Evolutionary conservation across 2,888 invertebrate genomes (phyloP).

Genomic region (Ametastegia equiseti): DNA sequence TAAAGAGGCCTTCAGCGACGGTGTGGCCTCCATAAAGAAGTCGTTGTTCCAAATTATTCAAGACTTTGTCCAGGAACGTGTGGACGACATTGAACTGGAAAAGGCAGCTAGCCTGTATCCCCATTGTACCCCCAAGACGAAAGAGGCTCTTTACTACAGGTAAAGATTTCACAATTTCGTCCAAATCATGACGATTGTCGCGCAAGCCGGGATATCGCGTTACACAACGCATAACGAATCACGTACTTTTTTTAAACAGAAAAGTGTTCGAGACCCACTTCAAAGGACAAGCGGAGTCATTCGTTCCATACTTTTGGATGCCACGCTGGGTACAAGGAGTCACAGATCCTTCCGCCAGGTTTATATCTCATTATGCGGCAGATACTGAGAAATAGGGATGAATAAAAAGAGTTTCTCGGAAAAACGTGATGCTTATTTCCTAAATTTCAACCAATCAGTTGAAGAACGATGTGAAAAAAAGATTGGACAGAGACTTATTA

Average conservation of each 20-base stretch:
- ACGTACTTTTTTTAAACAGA: constrained; percentile 66
- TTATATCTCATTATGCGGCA: constrained; percentile 85
- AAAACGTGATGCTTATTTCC: neutral
- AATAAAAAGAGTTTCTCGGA: neutral
- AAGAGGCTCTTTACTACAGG: constrained; percentile 88
- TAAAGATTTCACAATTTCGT: constrained; percentile 56
- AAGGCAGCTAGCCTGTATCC: constrained; percentile 78
- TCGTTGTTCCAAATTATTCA: constrained; percentile 84
- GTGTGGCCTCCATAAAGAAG: constrained; percentile 85
- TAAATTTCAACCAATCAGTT: neutral
- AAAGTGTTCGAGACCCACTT: constrained; percentile 84
- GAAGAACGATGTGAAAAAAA: too few relatives aligned
- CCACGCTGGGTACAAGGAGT: constrained; percentile 84
- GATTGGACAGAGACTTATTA: too few relatives aligned
- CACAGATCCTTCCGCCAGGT: constrained; percentile 86
- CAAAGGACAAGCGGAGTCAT: constrained; percentile 78
- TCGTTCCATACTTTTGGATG: constrained; percentile 89
- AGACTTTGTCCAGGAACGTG: constrained; percentile 83
- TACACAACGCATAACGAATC: neutral
- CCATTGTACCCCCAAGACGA: constrained; percentile 86
- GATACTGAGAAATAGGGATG: constrained; percentile 62
- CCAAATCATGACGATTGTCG: neutral
- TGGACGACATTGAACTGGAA: constrained; percentile 79
- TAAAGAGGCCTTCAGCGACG: constrained; percentile 94
- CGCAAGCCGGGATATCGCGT: neutral